These are phyloP conservation scores for Rousettus leschenaultii DNA, from an alignment of 2,113 vertebrate genomes.

Conservation along the genomic window DNA sequence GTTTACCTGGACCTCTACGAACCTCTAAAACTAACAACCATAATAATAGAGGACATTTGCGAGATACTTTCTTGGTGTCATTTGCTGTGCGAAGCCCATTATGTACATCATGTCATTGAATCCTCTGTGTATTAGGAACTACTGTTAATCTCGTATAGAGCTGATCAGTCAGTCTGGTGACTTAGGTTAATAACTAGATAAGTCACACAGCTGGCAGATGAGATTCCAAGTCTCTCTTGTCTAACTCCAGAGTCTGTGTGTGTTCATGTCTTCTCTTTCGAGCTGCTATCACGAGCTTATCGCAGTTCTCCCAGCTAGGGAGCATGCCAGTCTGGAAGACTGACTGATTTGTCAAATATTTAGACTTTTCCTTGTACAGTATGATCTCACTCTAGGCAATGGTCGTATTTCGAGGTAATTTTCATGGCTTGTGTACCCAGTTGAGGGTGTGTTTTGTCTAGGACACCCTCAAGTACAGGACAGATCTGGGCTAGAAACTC, in stretches of 20 bases:
- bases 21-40: background rate
- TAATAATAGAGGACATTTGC: background rate
- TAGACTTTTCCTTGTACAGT: background rate
- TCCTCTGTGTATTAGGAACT: no score
- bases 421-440: background rate
- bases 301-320: background rate
- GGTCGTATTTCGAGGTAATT: background rate
- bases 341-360: background rate
- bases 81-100: background rate
- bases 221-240: background rate
- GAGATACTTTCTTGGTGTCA: background rate
- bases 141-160: no score
- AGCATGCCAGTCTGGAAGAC: background rate
- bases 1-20: background rate
- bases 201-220: background rate
- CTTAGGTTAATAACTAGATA: background rate
- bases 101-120: fast-evolving
- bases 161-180: background rate
- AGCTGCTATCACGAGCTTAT: background rate
- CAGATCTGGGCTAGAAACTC: background rate
- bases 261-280: background rate
- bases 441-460: constrained; percentile 42
- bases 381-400: background rate
- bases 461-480: background rate
- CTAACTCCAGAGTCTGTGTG: background rate